Evolutionary conservation across 2,113 vertebrate genomes (phyloP).

Genomic region (zebrafish (Danio rerio)): GRCz12tu NC_133200.1:263001-263500

Average conservation of each 20-base stretch:
- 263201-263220: too few relatives aligned
- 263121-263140: too few relatives aligned
- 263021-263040: slow-evolving; percentile 27
- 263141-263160: background rate
- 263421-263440: too few relatives aligned
- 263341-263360: too few relatives aligned
- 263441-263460: too few relatives aligned
- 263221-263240: too few relatives aligned
- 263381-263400: background rate
- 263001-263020: background rate
- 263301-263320: too few relatives aligned
- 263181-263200: too few relatives aligned
- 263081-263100: background rate
- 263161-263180: background rate
- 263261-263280: background rate
- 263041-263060: background rate
- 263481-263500: background rate
- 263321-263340: too few relatives aligned
- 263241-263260: slow-evolving; percentile 14
- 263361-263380: background rate
- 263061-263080: background rate
- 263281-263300: background rate
- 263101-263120: too few relatives aligned
- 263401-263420: too few relatives aligned
- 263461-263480: background rate